Base-by-base conservation (phyloP, 1,140 invertebrate species). In the Papilio machaon region DNA sequence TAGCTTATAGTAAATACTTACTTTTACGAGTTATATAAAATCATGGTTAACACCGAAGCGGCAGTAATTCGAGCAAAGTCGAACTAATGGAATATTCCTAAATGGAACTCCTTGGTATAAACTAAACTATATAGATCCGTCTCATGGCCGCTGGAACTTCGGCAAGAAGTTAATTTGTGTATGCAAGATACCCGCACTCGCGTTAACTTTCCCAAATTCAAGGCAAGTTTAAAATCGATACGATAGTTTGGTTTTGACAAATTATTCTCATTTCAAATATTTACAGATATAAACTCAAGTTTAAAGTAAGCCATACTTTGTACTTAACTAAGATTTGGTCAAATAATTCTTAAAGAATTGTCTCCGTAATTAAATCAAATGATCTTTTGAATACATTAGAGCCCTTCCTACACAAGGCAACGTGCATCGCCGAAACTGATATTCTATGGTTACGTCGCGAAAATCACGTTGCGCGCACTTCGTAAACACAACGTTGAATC, bases 61-160 rank as follows among this genome's bases (percentile, higher is more conserved):
- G 17, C 8, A 70, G 2, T 35, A 70, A 38, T 70, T 15, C 30
- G 35, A 15, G 30, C 30, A 70, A 70, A 30, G 30, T 15, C 10
- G 35, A 70, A 35, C 64, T 15, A 70, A 70, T 35, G 64, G 30
- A 35, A 70, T 70, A 70, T 10, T 70, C 64, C 2, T 15, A 15
- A 30, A 67, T 15, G 15, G 64, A 70, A 70, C 64, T 70, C 23
- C 60, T 30, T 11, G 60, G 60, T 23, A 30, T 10, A 64, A 23
- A 70, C 23, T 38, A 35, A 70, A 70, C 64, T 70, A 70, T n/a
- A n/a, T n/a, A n/a, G 2, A 70, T 70, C 64, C 64, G 64, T 70
- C 23, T 30, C n/a, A 23, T 70, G 60, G 19, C 60, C 60, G 60
- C 23, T 64, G 30, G 13, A 70, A 70, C 23, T 70, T 70, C 35